Base-by-base conservation (phyloP, 1,140 invertebrate species). In the Oncopodura yosiiana region DNA sequence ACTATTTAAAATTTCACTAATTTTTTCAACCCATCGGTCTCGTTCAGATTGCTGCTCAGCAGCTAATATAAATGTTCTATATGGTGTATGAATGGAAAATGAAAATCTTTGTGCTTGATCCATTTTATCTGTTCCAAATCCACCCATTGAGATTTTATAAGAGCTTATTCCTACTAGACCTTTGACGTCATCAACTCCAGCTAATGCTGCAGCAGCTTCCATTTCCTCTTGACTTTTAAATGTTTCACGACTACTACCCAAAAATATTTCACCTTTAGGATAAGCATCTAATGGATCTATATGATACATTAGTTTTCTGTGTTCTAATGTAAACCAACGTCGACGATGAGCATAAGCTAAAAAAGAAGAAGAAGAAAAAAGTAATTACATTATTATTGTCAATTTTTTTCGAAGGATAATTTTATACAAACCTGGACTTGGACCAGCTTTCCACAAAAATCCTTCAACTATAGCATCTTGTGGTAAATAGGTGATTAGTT, bases 201-300 rank as follows among this genome's bases (percentile, higher is more conserved):
- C 49, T 14, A 38, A 29, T 21, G 37, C 37, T 8, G 39, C 39
- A 23, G 39, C 49, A 16, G 49, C 49, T 29, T 41, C 37, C 18
- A 51, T 51, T 26, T 51, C 49, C 32, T 51, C 49, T 41, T 51
- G 37, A 32, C 29, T 51, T 34, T 34, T 34, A n/a, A n/a, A n/a
- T 14, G n/a, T 49, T n/a, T 29, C 39, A 6, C 27, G 27, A 38
- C 27, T 51, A 42, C 38, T 39, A 9, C 89, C 85, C 58, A 94
- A 73, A 69, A 90, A 92, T 56, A 93, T 86, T 75, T 93, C 88
- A 52, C 88, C 88, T 74, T 90, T 91, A 0, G 89, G 84, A 73
- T 86, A 84, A 1, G 87, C 83, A 68, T 87, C 84, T 74, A 84
- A 69, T 27, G 86, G 83, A 68, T 89, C 86, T 67, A 88, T 83